Percentiles rank a stretch among this genome's conserved stretches.
phyloP scores from a whole-genome alignment of 2,113 vertebrate species.

The Oryzias javanicus region DNA sequence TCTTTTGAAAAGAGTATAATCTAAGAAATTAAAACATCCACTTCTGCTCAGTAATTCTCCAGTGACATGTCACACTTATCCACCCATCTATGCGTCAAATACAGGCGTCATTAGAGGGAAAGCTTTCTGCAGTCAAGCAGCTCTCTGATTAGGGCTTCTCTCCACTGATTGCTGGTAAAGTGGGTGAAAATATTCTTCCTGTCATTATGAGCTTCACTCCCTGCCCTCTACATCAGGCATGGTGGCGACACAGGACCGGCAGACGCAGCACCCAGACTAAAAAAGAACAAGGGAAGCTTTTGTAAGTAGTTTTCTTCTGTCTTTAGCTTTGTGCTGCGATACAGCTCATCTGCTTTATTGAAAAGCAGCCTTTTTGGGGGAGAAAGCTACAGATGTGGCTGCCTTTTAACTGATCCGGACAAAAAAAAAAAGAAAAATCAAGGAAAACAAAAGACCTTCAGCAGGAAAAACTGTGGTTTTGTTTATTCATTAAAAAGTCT shows the following conservation, averaged over 20 bases:
- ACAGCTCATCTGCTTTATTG: too few relatives aligned
- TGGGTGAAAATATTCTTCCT: slow-evolving; percentile 46
- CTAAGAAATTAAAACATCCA: background rate
- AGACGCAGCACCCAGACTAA: background rate
- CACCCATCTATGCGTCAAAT: slow-evolving; percentile 16
- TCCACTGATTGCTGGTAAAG: slow-evolving; percentile 39
- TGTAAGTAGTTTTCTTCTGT: too few relatives aligned
- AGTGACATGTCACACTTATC: slow-evolving; percentile 15
- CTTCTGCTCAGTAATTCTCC: background rate
- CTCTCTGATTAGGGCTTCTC: slow-evolving; percentile 46
- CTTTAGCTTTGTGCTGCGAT: too few relatives aligned
- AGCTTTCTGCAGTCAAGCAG: slow-evolving; percentile 33
- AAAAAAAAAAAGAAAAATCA: too few relatives aligned
- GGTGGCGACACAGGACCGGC: slow-evolving; percentile 12
- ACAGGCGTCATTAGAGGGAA: slow-evolving; percentile 26
- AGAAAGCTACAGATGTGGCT: too few relatives aligned
- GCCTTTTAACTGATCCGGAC: too few relatives aligned
- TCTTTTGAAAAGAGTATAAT: background rate
- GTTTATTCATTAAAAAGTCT: too few relatives aligned
- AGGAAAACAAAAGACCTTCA: too few relatives aligned
- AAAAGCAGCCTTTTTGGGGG: too few relatives aligned
- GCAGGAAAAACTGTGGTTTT: too few relatives aligned
- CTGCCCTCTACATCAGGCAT: slow-evolving; percentile 29
- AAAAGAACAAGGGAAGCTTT: too few relatives aligned
- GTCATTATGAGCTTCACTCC: slow-evolving; percentile 36